A percentile compares a stretch with the other conserved stretches of the same genome.
Conservation (phyloP, 2,888 invertebrate genomes). For the Boloria euphrosyne region DNA sequence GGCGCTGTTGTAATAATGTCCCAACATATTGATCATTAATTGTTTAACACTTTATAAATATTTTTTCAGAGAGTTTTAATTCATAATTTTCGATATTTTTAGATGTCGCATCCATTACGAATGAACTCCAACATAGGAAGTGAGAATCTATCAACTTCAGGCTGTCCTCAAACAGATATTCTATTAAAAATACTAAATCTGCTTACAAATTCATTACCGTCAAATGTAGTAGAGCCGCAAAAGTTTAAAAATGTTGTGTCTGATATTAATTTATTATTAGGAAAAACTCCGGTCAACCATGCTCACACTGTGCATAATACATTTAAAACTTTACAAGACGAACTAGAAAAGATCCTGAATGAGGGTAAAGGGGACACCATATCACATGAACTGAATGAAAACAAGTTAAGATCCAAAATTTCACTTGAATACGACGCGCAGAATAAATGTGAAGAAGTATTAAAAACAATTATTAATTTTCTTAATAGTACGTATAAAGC, state of each 20-base stretch:
- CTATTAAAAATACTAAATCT: slow-evolving; percentile 28
- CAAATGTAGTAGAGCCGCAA: slow-evolving; percentile 15
- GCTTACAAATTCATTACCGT: slow-evolving; percentile 16
- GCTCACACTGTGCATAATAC: not conserved
- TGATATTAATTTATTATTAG: slow-evolving; percentile 22
- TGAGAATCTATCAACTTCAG: not conserved
- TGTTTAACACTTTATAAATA: not conserved
- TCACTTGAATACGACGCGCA: slow-evolving; percentile 19
- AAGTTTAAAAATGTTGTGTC: slow-evolving; percentile 32
- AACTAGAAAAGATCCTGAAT: slow-evolving; percentile 8
- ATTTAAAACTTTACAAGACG: slow-evolving; percentile 9
- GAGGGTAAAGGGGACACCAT: not conserved
- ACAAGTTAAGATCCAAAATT: slow-evolving; percentile 9
- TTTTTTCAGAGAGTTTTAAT: not conserved
- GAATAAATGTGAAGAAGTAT: slow-evolving; percentile 24
- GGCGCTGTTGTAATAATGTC: too few relatives aligned
- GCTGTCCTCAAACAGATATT: slow-evolving; percentile 31
- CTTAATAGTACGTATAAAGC: slow-evolving; percentile 20
- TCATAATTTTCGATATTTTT: not conserved
- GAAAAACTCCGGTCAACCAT: slow-evolving; percentile 13
- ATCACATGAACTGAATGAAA: not conserved
- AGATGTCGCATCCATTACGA: slow-evolving; percentile 3
- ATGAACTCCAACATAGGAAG: not conserved
- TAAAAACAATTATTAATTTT: slow-evolving; percentile 18
- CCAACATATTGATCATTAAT: too few relatives aligned